phyloP scores from a whole-genome alignment of 2,113 vertebrate species.

The Erythrolamprus reginae region DNA sequence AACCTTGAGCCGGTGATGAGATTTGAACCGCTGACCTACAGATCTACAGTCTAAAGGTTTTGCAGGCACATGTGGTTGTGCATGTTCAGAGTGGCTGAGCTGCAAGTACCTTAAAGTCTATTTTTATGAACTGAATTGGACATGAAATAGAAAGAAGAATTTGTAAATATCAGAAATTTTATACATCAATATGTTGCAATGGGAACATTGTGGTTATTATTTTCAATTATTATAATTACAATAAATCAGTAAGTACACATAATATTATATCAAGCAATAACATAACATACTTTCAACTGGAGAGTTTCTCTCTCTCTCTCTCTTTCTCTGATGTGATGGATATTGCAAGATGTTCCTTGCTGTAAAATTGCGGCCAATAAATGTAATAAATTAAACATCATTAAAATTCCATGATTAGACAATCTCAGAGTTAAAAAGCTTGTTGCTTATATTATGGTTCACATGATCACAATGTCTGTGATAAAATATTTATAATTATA shows the following conservation, averaged over 20 bases:
- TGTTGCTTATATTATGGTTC: constrained; percentile 20
- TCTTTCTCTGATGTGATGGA: not conserved
- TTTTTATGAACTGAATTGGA: not conserved
- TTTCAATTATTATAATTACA: not conserved
- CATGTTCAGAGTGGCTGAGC: not conserved
- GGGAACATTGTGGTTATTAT: not conserved
- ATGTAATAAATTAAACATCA: constrained; percentile 35
- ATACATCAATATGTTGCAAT: not conserved
- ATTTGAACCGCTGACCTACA: too few species aligned
- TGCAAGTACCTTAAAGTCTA: not conserved
- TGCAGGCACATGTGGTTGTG: not conserved
- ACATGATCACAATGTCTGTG: constrained; percentile 6
- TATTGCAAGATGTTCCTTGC: not conserved
- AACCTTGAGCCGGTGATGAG: too few species aligned
- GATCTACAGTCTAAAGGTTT: too few species aligned
- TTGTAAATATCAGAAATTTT: not conserved
- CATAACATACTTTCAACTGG: not conserved
- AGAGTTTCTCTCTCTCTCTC: not conserved
- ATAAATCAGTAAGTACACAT: constrained; percentile 18
- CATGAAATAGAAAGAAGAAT: not conserved
- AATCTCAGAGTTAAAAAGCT: constrained; percentile 15
- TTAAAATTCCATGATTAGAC: not conserved
- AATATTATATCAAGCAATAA: constrained; percentile 29
- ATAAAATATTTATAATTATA: constrained; percentile 29
- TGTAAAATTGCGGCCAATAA: not conserved